Base-by-base conservation (phyloP, 2,113 vertebrate species). In the Pollachius pollachius region DNA sequence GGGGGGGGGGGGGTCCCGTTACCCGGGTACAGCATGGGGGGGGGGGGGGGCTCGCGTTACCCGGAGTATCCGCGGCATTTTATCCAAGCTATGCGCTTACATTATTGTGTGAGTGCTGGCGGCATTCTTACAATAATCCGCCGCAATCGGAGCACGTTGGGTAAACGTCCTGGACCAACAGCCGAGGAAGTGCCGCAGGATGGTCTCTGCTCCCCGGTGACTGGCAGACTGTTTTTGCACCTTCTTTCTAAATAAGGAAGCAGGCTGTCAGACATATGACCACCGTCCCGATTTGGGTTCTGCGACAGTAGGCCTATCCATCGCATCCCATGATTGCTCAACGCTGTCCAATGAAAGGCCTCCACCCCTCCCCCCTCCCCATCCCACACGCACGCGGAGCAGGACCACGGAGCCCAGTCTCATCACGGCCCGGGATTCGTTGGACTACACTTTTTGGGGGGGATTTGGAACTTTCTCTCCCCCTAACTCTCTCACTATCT, bases 201-300 rank as follows among this genome's bases (percentile, higher is more conserved):
- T 78, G 90, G 80, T 89, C 91, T 90, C 91, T 92, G 91, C 93
- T 93, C 77, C 52, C 82, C 86, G 88, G 84, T 94, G 93, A 94
- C 83, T 81, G 84, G 78, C 70, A 81, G 69, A 91, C 92, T 91
- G 82, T 92, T 94, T 95, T 95, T 94, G 94, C 93, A 92, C 91
- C 92, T 93, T 94, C 93, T 84, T 90, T 94, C 94, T 95, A 96
- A 96, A 96, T 96, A 95, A 96, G 94, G 93, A 93, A 91, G 81
- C 85, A 68, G 82, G 89, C 76, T 76, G 84, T 84, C 84, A 89
- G 91, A 91, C 92, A 89, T 92, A 93, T 80, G 82, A 89, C 89
- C 89, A 84, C 79, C 70, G 15, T 85, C 90, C 92, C 93, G 71
- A 91, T 93, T 94, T 93, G 93, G 91, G 84, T 79, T 79, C 88